Evolutionary conservation across 1,140 invertebrate genomes (phyloP).

Genomic region (Pomacea maculata): DNA sequence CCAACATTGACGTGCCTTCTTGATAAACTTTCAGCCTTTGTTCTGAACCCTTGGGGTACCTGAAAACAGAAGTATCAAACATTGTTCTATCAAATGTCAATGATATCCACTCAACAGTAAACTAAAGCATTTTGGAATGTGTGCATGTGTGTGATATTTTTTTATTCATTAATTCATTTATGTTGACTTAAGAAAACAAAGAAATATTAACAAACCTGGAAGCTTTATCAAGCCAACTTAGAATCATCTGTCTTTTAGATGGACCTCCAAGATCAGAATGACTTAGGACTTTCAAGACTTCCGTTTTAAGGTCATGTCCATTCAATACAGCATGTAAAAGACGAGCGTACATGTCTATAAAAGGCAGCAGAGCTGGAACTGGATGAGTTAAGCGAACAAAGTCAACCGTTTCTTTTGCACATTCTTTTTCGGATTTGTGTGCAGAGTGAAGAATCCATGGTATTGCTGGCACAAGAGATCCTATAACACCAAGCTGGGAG

Average conservation of each 20-base stretch:
- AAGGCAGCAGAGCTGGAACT: conserved; percentile 43
- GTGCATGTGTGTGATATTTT: neutral
- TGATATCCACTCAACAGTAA: too few species aligned
- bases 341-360: conserved; percentile 49
- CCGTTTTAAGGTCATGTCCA: conserved; percentile 43
- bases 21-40: conserved; percentile 41
- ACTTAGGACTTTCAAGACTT: conserved; percentile 35
- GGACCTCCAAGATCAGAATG: conserved; percentile 49
- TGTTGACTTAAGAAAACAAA: neutral
- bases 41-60: conserved; percentile 41
- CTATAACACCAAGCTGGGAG: conserved; percentile 49
- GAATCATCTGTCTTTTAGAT: conserved; percentile 40
- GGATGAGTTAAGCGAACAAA: conserved; percentile 56
- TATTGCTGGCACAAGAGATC: conserved; percentile 44
- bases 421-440: conserved; percentile 47
- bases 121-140: neutral
- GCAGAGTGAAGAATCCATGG: conserved; percentile 54
- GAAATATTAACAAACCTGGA: neutral
- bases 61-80: conserved; percentile 3
- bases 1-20: conserved; percentile 36
- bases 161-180: neutral
- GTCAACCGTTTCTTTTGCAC: conserved; percentile 45
- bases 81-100: neutral
- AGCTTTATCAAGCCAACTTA: conserved; percentile 36
- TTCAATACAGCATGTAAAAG: conserved; percentile 52